Percentiles rank a stretch among this genome's conserved stretches.
Conservation (phyloP, 64 coral and sea anemone genomes). For the Trachythela sp. region DNA sequence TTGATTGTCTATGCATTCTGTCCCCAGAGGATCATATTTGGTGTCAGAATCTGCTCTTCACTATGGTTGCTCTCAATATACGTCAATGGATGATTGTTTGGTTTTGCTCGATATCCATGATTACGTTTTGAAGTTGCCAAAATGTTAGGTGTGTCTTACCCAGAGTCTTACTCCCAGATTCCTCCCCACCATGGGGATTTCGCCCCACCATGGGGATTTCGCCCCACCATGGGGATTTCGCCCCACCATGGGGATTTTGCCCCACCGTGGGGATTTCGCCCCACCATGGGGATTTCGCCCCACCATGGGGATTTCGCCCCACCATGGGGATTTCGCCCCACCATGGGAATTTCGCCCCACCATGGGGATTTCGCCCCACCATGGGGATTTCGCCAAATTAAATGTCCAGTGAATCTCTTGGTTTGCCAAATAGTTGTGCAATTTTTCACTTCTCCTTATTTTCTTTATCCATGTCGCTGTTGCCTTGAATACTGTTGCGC, state of each 20-base stretch:
- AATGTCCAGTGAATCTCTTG: conserved; percentile 46
- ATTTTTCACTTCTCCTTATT: conserved; percentile 29
- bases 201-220: too few species aligned
- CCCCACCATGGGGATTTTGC: too few species aligned
- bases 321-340: too few species aligned
- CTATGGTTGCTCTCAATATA: conserved; percentile 18
- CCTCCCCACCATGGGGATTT: too few species aligned
- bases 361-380: too few species aligned
- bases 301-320: too few species aligned
- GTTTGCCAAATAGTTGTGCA: conserved; percentile 39
- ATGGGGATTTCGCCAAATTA: neutral
- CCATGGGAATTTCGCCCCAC: too few species aligned
- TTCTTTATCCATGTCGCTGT: conserved; percentile 50
- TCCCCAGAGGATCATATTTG: conserved; percentile 42
- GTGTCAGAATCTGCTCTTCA: conserved; percentile 31
- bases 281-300: too few species aligned
- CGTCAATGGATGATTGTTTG: conserved; percentile 32
- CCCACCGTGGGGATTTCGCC: too few species aligned
- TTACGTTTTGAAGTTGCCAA: conserved; percentile 32
- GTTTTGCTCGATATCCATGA: conserved; percentile 33
- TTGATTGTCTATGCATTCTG: neutral
- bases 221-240: too few species aligned
- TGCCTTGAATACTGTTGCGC: conserved; percentile 46
- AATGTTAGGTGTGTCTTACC: conserved; percentile 31
- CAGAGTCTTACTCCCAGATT: conserved; percentile 22